Base-by-base conservation (phyloP, 2,888 invertebrate species). In the Embidobia sp. region DNA sequence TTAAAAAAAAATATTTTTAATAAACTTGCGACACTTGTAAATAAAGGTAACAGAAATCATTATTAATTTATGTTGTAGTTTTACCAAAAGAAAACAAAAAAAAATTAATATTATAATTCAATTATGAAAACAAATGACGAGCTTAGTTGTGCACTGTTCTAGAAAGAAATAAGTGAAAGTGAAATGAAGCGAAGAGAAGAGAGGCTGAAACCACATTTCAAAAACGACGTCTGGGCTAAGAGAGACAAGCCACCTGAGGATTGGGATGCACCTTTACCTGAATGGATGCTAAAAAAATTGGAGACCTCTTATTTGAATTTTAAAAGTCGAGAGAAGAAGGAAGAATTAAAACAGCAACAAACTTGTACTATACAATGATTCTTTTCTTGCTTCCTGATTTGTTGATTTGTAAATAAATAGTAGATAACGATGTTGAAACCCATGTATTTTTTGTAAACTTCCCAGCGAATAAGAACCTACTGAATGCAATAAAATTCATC, bases 261-360 rank as follows among this genome's bases (percentile, higher is more conserved):
- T 87, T 98, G 97, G 97, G 92, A 93, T 77, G 92, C 92, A 77
- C 95, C 95, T 0, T 88, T 97, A 66, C 97, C 97, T 0, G 94
- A 94, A 3, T 94, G 94, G 92, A 90, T 96, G 88, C 88, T 88
- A 11, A 92, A 95, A 84, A 91, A 93, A 82, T 92, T 94, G 83
- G 92, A 94, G 85, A 90, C 92, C 75, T 92, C 94, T 0, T 95
- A 92, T 86, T 90, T 96, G 33, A 91, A 92, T 77, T 27, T 91
- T 0, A 94, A 94, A 90, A 92, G 93, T 8, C 91, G 92, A 83
- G 93, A 94, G 87, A 82, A 94, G 44, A 91, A 91, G 75, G 78
- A 74, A 66, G 0, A 44, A 1, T 66, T 73, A 44, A 42, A 42
- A 18, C 10, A 40, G 13, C 1, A 73, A 16, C 59, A 46, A 22